Evolutionary conservation across 2,888 invertebrate genomes (phyloP), one percentile per base, ranked within the genome.

Genomic region (Pseudococcus viburni): DNA sequence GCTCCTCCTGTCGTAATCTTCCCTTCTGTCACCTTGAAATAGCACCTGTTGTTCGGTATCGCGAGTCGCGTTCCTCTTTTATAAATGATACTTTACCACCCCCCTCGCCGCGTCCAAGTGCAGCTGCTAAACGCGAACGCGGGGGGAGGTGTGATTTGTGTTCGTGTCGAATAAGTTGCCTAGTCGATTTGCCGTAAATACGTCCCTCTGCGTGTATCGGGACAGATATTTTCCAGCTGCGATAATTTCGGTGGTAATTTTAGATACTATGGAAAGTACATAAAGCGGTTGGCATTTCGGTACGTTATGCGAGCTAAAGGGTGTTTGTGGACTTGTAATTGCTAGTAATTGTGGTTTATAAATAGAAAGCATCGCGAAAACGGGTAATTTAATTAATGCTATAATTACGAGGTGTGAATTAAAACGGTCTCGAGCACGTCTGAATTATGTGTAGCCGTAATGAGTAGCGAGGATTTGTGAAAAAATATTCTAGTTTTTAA

Each of bases 281-380:
- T 33, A 33, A 33, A 33, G 26, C 26, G 26, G 26, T 33, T 33
- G 26, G 8, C 1, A 11, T 59, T n/a, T 59, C 59, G 59, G 26
- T 33, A 33, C 26, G 26, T 33, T 33, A 33, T 33, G 26, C 3
- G 26, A 33, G 26, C 3, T 59, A n/a, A 59, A 59, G n/a, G 59
- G 59, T 59, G 59, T 12, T 59, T 12, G 59, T n/a, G 59, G 59
- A 59, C 59, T 59, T 5, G 59, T 59, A 59, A 59, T 59, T 59
- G 17, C n/a, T 59, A 59, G n/a, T n/a, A n/a, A 59, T 59, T 59
- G 59, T n/a, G 59, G 59, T 59, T 59, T 59, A 59, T n/a, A 59
- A 59, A n/a, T 59, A 59, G n/a, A 59, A 59, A 17, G n/a, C 59
- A n/a, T n/a, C n/a, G 59, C 59, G 59, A 59, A 59, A 59, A 17